Evolutionary conservation across 64 coral and sea anemone species (phyloP).

Genomic region (Hydrozoanthus tunicans): DNA sequence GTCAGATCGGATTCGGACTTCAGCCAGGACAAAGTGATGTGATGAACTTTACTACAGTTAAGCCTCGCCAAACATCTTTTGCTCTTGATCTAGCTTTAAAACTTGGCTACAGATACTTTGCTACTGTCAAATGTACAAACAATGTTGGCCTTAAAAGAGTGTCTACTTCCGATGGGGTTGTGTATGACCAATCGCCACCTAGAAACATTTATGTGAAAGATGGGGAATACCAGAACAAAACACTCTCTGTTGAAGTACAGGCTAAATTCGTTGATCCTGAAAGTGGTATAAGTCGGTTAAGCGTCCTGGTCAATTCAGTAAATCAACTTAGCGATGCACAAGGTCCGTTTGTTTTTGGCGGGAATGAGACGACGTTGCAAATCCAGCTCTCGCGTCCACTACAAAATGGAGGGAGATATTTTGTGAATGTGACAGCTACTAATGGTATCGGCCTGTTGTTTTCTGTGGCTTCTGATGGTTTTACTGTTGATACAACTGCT

Average conservation of each 20-base stretch:
- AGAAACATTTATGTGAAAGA: slow-evolving; percentile 53
- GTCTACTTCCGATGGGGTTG: slow-evolving; percentile 66
- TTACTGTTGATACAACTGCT: slow-evolving; percentile 67
- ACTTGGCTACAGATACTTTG: slow-evolving; percentile 74
- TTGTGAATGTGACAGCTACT: slow-evolving; percentile 66
- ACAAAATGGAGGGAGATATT: slow-evolving; percentile 54
- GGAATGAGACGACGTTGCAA: neutral
- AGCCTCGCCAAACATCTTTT: slow-evolving; percentile 25
- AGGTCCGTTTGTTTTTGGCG: slow-evolving; percentile 39
- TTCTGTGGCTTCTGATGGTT: slow-evolving; percentile 71
- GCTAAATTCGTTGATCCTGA: slow-evolving; percentile 78
- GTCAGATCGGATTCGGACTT: slow-evolving; percentile 72
- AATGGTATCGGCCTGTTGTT: slow-evolving; percentile 68
- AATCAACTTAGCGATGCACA: neutral
- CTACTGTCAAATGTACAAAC: slow-evolving; percentile 81
- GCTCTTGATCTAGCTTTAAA: slow-evolving; percentile 15
- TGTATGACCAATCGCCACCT: slow-evolving; percentile 72
- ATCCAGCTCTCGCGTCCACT: slow-evolving; percentile 26
- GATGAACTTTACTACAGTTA: slow-evolving; percentile 59
- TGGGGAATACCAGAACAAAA: slow-evolving; percentile 54
- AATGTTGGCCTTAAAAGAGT: slow-evolving; percentile 65
- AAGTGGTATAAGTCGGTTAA: slow-evolving; percentile 40
- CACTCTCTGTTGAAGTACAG: neutral
- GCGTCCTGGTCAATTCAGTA: too few species aligned
- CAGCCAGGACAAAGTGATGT: slow-evolving; percentile 73